Conservation (phyloP, 2,888 invertebrate genomes). For the Blastobasis adustella region DNA sequence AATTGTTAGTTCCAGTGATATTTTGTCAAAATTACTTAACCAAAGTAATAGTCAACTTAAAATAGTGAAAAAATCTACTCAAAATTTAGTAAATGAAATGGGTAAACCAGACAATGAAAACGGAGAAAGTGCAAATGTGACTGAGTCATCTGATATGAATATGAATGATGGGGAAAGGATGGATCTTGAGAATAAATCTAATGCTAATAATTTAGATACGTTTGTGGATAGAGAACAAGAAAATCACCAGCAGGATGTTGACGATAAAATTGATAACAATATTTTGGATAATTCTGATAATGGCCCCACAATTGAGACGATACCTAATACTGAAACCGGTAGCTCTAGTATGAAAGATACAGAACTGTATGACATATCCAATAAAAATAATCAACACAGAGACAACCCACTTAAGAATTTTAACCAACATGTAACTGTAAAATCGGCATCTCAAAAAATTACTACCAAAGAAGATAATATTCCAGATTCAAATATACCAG, state of each 20-base stretch:
- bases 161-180: not conserved
- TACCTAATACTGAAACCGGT: too few relatives aligned
- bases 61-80: constrained; percentile 45
- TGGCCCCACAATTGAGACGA: not conserved
- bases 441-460: constrained; percentile 6
- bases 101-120: not conserved
- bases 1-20: constrained; percentile 31
- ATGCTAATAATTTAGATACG: too few relatives aligned
- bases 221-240: too few relatives aligned
- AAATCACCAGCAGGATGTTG: too few relatives aligned
- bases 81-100: constrained; percentile 5
- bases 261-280: not conserved
- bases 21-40: constrained; percentile 52
- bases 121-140: not conserved
- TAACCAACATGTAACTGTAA: constrained; percentile 17
- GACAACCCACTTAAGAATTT: constrained; percentile 7
- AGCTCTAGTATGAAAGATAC: too few relatives aligned
- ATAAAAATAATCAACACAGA: too few relatives aligned
- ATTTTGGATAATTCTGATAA: not conserved
- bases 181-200: too few relatives aligned
- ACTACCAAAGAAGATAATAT: constrained; percentile 1
- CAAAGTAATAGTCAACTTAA: constrained; percentile 60
- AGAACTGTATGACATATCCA: too few relatives aligned
- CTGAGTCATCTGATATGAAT: not conserved
- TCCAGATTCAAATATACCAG: constrained; percentile 2